These are phyloP conservation scores for Cromileptes altivelis DNA, from an alignment of 2,113 vertebrate genomes.

Conservation along the genomic window DNA sequence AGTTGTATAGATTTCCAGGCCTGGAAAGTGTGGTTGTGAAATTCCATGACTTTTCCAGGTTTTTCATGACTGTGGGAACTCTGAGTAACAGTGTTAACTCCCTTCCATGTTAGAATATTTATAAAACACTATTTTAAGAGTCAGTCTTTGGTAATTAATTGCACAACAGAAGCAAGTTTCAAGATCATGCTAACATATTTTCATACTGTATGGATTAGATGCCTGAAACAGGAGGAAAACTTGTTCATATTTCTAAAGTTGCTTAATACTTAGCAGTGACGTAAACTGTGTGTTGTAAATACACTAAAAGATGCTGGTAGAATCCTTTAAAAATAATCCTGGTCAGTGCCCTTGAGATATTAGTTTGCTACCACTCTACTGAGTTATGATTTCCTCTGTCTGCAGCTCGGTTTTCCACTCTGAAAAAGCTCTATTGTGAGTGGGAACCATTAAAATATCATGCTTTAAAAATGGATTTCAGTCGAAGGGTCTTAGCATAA, in stretches of 20 bases:
- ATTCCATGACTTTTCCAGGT: no score
- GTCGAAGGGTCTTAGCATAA: background rate
- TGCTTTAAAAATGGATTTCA: background rate
- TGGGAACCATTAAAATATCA: background rate
- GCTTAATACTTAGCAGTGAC: background rate
- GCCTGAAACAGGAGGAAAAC: background rate
- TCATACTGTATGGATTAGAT: background rate
- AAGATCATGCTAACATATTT: background rate
- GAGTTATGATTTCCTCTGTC: background rate
- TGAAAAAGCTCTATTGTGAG: background rate
- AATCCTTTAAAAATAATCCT: background rate
- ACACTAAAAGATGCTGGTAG: background rate
- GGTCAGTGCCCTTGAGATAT: background rate
- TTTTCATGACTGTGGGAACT: no score
- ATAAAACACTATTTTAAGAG: background rate
- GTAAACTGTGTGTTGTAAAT: slow-evolving; percentile 16
- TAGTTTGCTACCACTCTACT: slow-evolving; percentile 6
- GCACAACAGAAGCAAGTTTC: background rate
- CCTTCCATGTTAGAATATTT: background rate
- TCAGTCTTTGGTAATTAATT: background rate
- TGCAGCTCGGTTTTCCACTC: background rate
- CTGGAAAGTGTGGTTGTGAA: no score
- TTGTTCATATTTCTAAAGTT: background rate
- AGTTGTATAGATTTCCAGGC: background rate
- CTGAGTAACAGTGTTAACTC: background rate